A percentile compares a stretch with the other conserved stretches of the same genome.
Evolutionary conservation across 2,888 invertebrate species (phyloP).

Genomic region (Laothoe populi): DNA sequence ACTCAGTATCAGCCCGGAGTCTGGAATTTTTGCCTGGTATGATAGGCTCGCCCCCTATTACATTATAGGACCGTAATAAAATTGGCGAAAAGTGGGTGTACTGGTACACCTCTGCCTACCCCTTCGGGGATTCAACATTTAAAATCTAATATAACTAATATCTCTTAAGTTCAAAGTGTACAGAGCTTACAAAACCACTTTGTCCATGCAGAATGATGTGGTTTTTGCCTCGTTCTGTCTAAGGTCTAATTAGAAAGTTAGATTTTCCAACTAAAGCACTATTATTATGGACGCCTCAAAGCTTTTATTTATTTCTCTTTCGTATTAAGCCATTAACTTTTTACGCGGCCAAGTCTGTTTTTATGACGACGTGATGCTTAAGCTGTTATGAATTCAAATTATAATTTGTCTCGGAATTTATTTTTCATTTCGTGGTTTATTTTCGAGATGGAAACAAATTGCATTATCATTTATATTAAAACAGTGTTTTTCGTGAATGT

Average conservation of each 20-base stretch:
- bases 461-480: slow-evolving; percentile 21
- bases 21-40: no score
- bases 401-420: slow-evolving; percentile 19
- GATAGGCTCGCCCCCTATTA: no score
- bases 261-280: slow-evolving; percentile 54
- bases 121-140: no score
- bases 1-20: no score
- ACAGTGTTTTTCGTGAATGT: neutral
- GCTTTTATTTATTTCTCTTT: slow-evolving; percentile 18
- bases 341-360: slow-evolving; percentile 27
- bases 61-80: no score
- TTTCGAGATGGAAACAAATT: slow-evolving; percentile 8
- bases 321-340: slow-evolving; percentile 24
- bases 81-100: no score
- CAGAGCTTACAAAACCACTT: slow-evolving; percentile 44
- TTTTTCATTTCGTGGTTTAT: slow-evolving; percentile 6
- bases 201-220: slow-evolving; percentile 51
- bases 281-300: slow-evolving; percentile 44
- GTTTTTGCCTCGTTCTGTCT: slow-evolving; percentile 51
- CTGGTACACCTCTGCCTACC: no score
- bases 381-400: slow-evolving; percentile 22
- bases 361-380: slow-evolving; percentile 16
- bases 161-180: slow-evolving; percentile 37
- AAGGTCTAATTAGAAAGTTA: slow-evolving; percentile 71
- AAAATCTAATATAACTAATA: slow-evolving; percentile 11